Base-by-base conservation (phyloP, 2,113 vertebrate species). In the Nyctibius bracteatus region DNA sequence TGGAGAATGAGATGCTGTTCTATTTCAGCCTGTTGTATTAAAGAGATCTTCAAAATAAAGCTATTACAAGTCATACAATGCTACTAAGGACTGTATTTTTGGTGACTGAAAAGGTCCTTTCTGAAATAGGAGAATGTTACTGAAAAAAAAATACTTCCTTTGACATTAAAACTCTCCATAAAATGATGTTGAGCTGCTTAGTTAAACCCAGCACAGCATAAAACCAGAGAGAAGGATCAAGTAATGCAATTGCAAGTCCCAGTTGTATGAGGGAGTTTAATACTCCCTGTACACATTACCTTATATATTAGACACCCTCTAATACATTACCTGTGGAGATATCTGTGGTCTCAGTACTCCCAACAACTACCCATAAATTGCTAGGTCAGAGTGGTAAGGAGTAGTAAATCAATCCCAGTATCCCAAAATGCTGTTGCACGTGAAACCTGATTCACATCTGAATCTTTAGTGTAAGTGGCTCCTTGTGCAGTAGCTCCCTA, bases 281-380 rank as follows among this genome's bases (percentile, higher is more conserved):
- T 73, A 2, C 8, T 85, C 35, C 18, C 33, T 79, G 7, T 44
- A 27, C 43, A 22, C 12, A 5, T 57, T 41, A 33, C 30, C 23
- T 51, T 31, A 1, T 4, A 1, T 41, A 5, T 71, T 47, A 3
- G 4, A n/a, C 28, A 62, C 13, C 21, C 25, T 49, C 65, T 33
- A 67, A 25, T 33, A 30, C 37, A 3, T 93, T 95, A 97, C 98
- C 98, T 98, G 98, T 65, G 96, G 97, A 83, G 94, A 92, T 30
- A 65, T 92, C 96, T 51, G 66, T 57, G 52, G 54, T 95, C 58
- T 98, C 94, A 3, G 82, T 96, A 4, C 90, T 97, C 19, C 82
- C 96, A 47, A 90, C 74, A 25, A 62, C 39, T 31, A 98, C 96
- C 98, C 97, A 98, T 81, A 97, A 98, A 47, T 70, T 92, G 97